Conservation (phyloP, 2,113 vertebrate species). For the Prolemur simus region DNA sequence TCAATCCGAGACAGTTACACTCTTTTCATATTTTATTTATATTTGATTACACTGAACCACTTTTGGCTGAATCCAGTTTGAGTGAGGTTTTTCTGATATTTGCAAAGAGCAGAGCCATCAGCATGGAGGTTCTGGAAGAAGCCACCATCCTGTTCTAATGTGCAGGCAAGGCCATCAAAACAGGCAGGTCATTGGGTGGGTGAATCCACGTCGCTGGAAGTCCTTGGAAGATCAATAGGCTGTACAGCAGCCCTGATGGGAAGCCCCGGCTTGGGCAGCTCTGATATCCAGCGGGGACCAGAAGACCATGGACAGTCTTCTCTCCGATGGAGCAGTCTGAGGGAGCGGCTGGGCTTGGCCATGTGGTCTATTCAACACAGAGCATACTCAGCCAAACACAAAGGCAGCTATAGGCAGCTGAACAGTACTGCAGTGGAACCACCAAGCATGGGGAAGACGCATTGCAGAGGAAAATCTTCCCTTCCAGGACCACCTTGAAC, state of each 20-base stretch:
- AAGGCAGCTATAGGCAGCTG: not conserved
- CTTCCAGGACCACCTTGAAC: not conserved
- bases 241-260: not conserved
- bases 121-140: not conserved
- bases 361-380: not conserved
- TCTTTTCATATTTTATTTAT: not conserved
- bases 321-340: rapidly evolving
- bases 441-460: rapidly evolving
- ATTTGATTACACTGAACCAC: not conserved
- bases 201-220: too few relatives aligned
- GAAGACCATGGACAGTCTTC: rapidly evolving
- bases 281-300: not conserved
- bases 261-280: not conserved
- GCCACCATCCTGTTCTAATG: not conserved
- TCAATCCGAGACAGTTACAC: too few relatives aligned
- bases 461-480: too few relatives aligned
- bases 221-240: not conserved
- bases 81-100: not conserved
- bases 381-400: not conserved
- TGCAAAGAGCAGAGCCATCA: not conserved
- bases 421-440: rapidly evolving
- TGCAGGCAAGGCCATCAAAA: not conserved
- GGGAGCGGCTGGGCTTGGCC: not conserved
- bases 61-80: not conserved
- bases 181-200: not conserved